A percentile compares a stretch with the other conserved stretches of the same genome.
Evolutionary conservation across 2,888 invertebrate species (phyloP).

Genomic region (Dryadula phaetusa): DNA sequence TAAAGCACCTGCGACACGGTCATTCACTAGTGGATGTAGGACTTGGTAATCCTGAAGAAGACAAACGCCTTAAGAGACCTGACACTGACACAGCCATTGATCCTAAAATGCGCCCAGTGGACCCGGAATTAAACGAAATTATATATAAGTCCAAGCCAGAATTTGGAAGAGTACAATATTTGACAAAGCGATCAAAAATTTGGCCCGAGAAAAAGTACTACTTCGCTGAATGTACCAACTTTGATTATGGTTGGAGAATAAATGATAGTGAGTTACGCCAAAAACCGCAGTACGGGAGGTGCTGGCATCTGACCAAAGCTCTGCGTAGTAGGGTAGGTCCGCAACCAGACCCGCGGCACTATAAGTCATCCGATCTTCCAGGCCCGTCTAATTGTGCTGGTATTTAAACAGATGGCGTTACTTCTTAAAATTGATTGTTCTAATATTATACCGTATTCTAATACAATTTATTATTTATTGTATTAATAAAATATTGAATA

Average conservation of each 20-base stretch:
- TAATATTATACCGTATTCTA: not conserved
- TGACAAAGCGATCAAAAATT: constrained; percentile 51
- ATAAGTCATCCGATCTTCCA: constrained; percentile 52
- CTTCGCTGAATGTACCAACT: constrained; percentile 56
- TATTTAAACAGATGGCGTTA: constrained; percentile 47
- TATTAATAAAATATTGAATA: not conserved
- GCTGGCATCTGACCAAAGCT: constrained; percentile 57
- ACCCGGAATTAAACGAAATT: constrained; percentile 51
- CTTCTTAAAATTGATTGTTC: constrained; percentile 3
- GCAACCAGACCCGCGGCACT: constrained; percentile 59
- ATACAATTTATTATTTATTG: not conserved
- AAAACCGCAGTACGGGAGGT: constrained; percentile 52
- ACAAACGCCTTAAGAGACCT: constrained; percentile 55
- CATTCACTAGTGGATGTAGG: constrained; percentile 58
- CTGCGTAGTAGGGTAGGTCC: constrained; percentile 58
- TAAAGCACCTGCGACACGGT: constrained; percentile 53
- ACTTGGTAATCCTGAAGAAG: constrained; percentile 57
- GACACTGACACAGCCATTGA: constrained; percentile 54
- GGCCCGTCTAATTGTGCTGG: constrained; percentile 50
- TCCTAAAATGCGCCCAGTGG: constrained; percentile 62
- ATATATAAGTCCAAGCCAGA: constrained; percentile 57
- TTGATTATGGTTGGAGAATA: constrained; percentile 63
- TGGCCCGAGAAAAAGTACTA: constrained; percentile 62
- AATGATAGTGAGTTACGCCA: constrained; percentile 53
- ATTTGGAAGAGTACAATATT: constrained; percentile 56